Conservation (phyloP, 1,140 invertebrate genomes). For the Zophobas morio region DNA sequence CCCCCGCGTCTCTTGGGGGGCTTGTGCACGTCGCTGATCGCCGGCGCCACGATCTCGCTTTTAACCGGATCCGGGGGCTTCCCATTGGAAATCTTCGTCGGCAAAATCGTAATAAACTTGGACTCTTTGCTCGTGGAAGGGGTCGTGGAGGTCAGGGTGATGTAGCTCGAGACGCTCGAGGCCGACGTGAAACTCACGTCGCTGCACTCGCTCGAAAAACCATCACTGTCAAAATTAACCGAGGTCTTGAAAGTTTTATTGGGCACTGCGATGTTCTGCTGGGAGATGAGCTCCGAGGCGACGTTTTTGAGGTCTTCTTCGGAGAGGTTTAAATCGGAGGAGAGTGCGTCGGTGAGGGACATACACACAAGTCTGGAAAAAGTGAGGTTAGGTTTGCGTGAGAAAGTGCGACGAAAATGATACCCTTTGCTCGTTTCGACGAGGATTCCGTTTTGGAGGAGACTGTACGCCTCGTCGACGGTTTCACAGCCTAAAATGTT, state of each 20-base stretch:
- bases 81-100: slow-evolving; percentile 13
- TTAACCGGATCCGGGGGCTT: neutral
- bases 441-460: slow-evolving; percentile 68
- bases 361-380: slow-evolving; percentile 67
- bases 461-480: slow-evolving; percentile 65
- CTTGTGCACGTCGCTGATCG: slow-evolving; percentile 46
- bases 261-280: slow-evolving; percentile 57
- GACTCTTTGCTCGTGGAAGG: neutral
- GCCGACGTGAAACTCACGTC: slow-evolving; percentile 59
- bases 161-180: slow-evolving; percentile 7
- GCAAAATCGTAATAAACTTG: slow-evolving; percentile 3
- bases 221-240: slow-evolving; percentile 63
- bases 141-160: neutral
- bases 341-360: slow-evolving; percentile 67
- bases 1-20: slow-evolving; percentile 72
- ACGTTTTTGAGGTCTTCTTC: slow-evolving; percentile 68
- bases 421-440: slow-evolving; percentile 68
- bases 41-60: neutral
- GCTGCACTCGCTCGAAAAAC: slow-evolving; percentile 65
- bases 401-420: neutral
- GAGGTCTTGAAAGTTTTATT: slow-evolving; percentile 45
- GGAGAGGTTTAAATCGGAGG: slow-evolving; percentile 67
- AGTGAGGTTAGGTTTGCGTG: slow-evolving; percentile 30
- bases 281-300: slow-evolving; percentile 66
- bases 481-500: slow-evolving; percentile 43